phyloP scores from a whole-genome alignment of 2,113 vertebrate genomes.

The Psophia crepitans region DNA sequence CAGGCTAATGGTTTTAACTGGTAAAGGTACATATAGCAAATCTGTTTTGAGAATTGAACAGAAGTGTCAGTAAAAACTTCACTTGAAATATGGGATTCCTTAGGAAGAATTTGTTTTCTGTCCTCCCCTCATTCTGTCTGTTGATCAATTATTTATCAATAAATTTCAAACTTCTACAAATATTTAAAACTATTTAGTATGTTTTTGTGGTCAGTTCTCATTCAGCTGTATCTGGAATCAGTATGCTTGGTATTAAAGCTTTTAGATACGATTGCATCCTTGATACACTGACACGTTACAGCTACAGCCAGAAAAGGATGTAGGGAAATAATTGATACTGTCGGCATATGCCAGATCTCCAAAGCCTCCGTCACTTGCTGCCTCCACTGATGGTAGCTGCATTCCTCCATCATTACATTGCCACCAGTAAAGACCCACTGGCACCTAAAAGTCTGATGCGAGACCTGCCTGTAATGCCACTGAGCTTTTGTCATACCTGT shows the following conservation, averaged over 20 bases:
- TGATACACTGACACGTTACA: not conserved
- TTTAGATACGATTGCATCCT: not conserved
- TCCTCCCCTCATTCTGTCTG: not conserved
- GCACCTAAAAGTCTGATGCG: not conserved
- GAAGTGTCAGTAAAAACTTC: not conserved
- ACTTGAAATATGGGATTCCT: not conserved
- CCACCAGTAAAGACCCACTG: not conserved
- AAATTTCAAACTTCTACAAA: not conserved
- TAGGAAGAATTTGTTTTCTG: not conserved
- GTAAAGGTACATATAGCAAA: not conserved
- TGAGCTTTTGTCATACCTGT: not conserved
- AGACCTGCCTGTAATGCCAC: not conserved
- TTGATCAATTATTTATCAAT: not conserved
- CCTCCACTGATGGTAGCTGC: not conserved
- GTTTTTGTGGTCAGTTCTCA: not conserved
- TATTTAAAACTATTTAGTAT: not conserved
- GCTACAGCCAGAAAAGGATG: not conserved
- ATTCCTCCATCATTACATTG: slow-evolving; percentile 3
- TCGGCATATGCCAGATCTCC: not conserved
- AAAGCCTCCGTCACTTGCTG: not conserved
- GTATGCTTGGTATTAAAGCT: not conserved
- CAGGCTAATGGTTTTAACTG: not conserved
- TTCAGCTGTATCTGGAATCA: not conserved
- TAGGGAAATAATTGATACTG: not conserved
- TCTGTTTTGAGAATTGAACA: not conserved